phyloP scores from a whole-genome alignment of 2,888 invertebrate species.

The Epinotia brunnichana region DNA sequence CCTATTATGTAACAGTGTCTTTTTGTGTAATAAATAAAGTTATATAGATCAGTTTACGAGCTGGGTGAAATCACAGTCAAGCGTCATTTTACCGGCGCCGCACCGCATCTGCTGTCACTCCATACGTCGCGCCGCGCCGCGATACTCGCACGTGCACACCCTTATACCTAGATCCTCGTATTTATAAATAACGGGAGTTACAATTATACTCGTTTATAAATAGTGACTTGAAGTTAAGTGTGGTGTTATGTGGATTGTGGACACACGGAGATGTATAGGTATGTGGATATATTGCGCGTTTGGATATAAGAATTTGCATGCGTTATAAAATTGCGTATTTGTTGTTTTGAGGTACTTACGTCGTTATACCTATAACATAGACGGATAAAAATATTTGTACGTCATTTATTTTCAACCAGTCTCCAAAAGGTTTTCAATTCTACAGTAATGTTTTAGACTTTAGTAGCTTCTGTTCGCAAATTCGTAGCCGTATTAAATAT shows the following conservation, averaged over 20 bases:
- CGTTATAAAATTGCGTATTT: neutral
- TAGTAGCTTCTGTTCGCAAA: too few relatives aligned
- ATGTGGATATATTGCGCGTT: neutral
- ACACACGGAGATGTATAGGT: conserved; percentile 26
- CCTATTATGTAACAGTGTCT: too few relatives aligned
- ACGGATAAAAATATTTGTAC: too few relatives aligned
- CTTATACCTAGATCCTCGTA: conserved; percentile 38
- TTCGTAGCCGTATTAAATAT: too few relatives aligned
- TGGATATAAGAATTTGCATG: neutral
- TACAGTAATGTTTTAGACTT: too few relatives aligned
- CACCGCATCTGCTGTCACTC: conserved; percentile 45
- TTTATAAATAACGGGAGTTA: conserved; percentile 21
- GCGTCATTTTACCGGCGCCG: conserved; percentile 54
- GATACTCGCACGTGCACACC: conserved; percentile 47
- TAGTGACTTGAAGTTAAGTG: neutral
- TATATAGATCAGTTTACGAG: conserved; percentile 15
- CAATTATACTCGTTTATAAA: conserved; percentile 13
- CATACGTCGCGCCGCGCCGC: conserved; percentile 43
- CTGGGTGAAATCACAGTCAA: conserved; percentile 31
- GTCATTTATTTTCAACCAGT: neutral
- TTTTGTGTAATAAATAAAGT: too few relatives aligned
- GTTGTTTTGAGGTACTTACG: neutral
- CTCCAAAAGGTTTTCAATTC: neutral
- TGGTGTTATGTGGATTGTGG: conserved; percentile 26
- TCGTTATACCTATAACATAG: too few relatives aligned